Evolutionary conservation across 2,797 vertebrate species (phyloP), one percentile per base, ranked within the genome.

Genomic region (Octomys mimax): DNA sequence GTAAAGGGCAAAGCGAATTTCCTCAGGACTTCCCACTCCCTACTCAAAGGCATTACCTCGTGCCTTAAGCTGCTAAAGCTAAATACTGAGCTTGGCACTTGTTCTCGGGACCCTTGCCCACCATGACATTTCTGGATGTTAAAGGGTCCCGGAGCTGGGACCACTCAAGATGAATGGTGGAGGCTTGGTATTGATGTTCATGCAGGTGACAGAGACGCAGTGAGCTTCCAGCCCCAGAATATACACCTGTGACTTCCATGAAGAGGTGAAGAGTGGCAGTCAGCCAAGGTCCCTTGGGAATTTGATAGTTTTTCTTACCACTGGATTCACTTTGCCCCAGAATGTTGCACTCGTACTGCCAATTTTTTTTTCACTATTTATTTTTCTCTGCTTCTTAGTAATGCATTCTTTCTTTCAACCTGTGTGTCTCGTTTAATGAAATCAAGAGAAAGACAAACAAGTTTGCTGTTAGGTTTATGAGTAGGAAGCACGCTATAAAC

Each of bases 351-450:
- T 18, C 6, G 2, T 89, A 78, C 92, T 80, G 14, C 49, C 19
- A 33, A 78, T 31, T 31, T 22, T 16, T 33, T 16, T 36, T 36
- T 46, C 21, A 42, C 21, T 33, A 0, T 88, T 88, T 87, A 42
- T 62, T 94, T 89, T 87, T 87, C 81, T 89, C 71, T 85, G 13
- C 33, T 86, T 22, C 24, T 89, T 79, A 57, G 61, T 62, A 91
- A 89, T 71, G 14, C 87, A 71, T 73, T 96, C 73, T 93, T 86
- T 95, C 73, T 88, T 96, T 87, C 89, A 83, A 89, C 54, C 46
- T 90, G 42, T 64, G 52, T 70, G 49, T 93, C 94, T 97, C 49
- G 79, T 89, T 96, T 95, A 93, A 91, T 93, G 77, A 75, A 94
- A 93, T 93, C 87, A 93, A 95, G 57, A 95, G 0, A 62, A 91